These are phyloP conservation scores for Hemitrygon akajei DNA, from an alignment of 2,797 vertebrate genomes.

Conservation along the genomic window DNA sequence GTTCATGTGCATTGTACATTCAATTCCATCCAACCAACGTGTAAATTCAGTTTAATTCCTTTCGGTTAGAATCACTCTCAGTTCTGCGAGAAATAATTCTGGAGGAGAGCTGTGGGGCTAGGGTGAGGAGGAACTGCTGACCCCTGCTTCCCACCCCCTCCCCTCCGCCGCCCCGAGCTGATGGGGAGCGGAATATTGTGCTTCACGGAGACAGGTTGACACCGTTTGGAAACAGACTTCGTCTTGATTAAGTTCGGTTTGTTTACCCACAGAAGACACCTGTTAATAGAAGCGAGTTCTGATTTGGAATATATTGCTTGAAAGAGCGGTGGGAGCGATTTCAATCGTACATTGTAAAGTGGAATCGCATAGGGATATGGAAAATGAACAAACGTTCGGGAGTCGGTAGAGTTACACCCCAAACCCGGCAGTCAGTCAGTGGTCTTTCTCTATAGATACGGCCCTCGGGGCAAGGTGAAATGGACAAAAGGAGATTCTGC, in stretches of 20 bases:
- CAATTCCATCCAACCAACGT: too few species aligned
- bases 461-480: neutral
- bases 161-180: too few species aligned
- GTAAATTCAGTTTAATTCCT: too few species aligned
- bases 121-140: neutral
- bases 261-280: neutral
- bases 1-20: too few species aligned
- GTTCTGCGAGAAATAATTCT: neutral
- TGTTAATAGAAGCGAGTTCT: too few species aligned
- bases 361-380: neutral
- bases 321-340: neutral
- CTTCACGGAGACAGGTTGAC: neutral
- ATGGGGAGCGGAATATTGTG: too few species aligned
- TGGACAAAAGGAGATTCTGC: neutral
- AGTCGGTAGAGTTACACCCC: neutral
- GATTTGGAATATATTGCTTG: neutral
- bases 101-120: neutral
- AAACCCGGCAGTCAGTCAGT: neutral
- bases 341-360: neutral
- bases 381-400: neutral
- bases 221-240: too few species aligned
- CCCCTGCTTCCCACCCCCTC: too few species aligned
- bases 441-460: neutral
- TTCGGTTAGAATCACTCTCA: neutral
- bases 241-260: neutral